phyloP scores from a whole-genome alignment of 2,888 invertebrate genomes.

The Carterocephalus palaemon region DNA sequence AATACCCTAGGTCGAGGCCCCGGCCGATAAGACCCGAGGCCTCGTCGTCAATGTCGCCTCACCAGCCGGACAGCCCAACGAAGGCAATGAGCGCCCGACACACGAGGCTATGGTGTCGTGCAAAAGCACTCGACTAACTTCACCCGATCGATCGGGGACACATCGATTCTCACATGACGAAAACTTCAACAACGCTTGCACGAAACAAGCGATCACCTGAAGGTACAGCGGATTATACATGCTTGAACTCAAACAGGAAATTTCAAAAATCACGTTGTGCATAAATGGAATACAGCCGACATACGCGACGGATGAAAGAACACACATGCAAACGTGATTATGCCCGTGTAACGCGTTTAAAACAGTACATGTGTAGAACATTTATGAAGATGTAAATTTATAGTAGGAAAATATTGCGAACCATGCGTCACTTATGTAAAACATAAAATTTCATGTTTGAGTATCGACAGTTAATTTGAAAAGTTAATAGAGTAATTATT shows the following conservation, averaged over 20 bases:
- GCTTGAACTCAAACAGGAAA: slow-evolving; percentile 70
- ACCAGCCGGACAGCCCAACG: slow-evolving; percentile 2
- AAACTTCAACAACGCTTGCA: slow-evolving; percentile 6
- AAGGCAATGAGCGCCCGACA: slow-evolving; percentile 6
- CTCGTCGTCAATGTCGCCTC: slow-evolving; percentile 15
- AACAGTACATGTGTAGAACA: no score
- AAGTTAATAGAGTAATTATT: slow-evolving; percentile 21
- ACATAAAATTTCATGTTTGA: slow-evolving; percentile 65
- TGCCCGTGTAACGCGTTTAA: no score
- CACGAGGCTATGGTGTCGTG: slow-evolving; percentile 8
- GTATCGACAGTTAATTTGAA: slow-evolving; percentile 39
- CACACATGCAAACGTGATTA: slow-evolving; percentile 20
- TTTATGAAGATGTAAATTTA: no score
- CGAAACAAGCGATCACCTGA: slow-evolving; percentile 12
- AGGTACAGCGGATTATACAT: slow-evolving; percentile 36
- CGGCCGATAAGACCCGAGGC: neutral
- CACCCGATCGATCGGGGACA: neutral
- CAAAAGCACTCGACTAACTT: neutral
- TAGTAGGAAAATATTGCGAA: no score
- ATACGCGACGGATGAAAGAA: slow-evolving; percentile 13
- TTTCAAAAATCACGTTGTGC: slow-evolving; percentile 45
- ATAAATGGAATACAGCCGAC: slow-evolving; percentile 38
- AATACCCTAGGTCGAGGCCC: neutral
- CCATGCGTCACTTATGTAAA: slow-evolving; percentile 32
- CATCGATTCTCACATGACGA: slow-evolving; percentile 3